Conservation (phyloP, 1,140 invertebrate species). For the Trialeurodes vaporariorum region DNA sequence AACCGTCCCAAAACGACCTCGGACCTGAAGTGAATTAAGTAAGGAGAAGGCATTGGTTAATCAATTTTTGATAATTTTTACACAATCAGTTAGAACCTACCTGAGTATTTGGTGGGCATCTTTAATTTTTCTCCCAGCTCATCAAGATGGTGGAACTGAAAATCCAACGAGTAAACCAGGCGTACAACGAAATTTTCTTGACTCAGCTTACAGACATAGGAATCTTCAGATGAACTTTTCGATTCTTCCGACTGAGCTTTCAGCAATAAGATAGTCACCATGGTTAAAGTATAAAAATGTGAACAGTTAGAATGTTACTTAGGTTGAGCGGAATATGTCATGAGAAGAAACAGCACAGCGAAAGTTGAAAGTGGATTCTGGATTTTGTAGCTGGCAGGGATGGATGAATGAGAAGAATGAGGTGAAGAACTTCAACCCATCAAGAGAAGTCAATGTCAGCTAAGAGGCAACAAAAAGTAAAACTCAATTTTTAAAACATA, state of each 20-base stretch:
- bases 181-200: neutral
- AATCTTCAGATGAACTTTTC: neutral
- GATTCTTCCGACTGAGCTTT: neutral
- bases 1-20: neutral
- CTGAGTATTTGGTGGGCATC: neutral
- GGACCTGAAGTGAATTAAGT: neutral
- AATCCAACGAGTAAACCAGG: neutral
- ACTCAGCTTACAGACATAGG: neutral
- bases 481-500: too few species aligned
- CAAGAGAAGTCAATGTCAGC: too few species aligned
- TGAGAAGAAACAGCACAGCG: too few species aligned
- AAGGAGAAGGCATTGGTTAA: too few species aligned
- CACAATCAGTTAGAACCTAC: neutral
- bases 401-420: too few species aligned
- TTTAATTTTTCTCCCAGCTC: neutral
- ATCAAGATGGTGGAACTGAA: neutral
- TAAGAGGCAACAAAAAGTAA: too few species aligned
- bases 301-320: too few species aligned
- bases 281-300: too few species aligned
- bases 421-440: too few species aligned
- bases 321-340: too few species aligned
- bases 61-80: neutral
- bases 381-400: too few species aligned
- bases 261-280: neutral
- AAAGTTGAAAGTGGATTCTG: too few species aligned